Evolutionary conservation across 2,888 invertebrate species (phyloP).

Genomic region (Drosophila maculinotata): DNA sequence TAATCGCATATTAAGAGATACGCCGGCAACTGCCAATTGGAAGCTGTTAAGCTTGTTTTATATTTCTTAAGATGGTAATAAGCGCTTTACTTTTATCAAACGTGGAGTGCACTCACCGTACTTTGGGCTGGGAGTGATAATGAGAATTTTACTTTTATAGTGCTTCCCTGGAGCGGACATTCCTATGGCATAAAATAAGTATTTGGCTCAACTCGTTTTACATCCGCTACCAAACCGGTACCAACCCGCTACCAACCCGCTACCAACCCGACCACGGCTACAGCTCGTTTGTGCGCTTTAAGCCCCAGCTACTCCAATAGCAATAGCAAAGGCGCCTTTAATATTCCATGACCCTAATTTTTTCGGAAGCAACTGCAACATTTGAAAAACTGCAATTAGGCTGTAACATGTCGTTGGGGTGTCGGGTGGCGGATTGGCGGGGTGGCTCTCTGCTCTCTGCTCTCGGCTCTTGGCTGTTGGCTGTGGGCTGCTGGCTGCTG

Average conservation of each 20-base stretch:
- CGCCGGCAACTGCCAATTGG: conserved; percentile 4
- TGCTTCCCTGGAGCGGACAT: conserved; percentile 41
- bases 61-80: conserved; percentile 14
- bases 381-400: conserved; percentile 72
- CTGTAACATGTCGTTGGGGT: conserved; percentile 53
- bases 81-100: conserved; percentile 11
- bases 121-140: conserved; percentile 17
- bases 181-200: conserved; percentile 30
- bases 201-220: conserved; percentile 34
- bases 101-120: too few relatives aligned
- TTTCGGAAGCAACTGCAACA: conserved; percentile 71
- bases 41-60: conserved; percentile 6
- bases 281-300: conserved; percentile 30
- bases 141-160: conserved; percentile 47
- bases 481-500: neutral
- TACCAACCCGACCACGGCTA: conserved; percentile 2
- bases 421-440: conserved; percentile 1
- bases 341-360: conserved; percentile 72
- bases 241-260: neutral
- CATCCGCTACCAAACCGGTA: conserved; percentile 25
- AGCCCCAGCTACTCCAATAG: conserved; percentile 43
- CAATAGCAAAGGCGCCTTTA: conserved; percentile 56
- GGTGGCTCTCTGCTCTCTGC: too few relatives aligned
- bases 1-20: neutral
- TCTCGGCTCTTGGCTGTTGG: too few relatives aligned